A percentile compares a stretch with the other conserved stretches of the same genome.
Evolutionary conservation across 1,140 invertebrate species (phyloP).

Genomic region (Tetragonula clypearis): DNA sequence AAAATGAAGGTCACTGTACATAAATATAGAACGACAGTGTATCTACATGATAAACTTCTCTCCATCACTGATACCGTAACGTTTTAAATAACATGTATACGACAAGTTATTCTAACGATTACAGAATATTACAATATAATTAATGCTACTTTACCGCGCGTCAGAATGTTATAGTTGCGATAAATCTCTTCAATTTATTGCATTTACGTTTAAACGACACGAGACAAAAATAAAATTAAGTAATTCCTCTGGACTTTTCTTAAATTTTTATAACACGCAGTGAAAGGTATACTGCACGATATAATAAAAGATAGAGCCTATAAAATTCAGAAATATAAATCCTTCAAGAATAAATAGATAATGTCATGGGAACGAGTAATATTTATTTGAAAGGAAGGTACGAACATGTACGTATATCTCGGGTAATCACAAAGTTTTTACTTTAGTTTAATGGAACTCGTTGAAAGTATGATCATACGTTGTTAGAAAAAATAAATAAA

Average conservation of each 20-base stretch:
- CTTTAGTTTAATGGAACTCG: no score
- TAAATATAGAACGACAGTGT: background rate
- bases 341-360: background rate
- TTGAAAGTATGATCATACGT: no score
- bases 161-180: background rate
- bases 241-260: background rate
- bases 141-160: background rate
- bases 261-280: background rate
- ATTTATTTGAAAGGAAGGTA: no score
- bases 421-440: no score
- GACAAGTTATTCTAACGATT: background rate
- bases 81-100: background rate
- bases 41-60: background rate
- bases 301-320: background rate
- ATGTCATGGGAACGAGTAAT: background rate
- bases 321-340: background rate
- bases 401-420: no score
- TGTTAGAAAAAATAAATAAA: no score
- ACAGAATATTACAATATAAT: background rate
- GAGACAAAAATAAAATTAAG: background rate
- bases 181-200: background rate
- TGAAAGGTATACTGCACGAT: background rate
- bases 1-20: background rate
- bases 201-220: background rate
- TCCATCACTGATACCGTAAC: background rate